These are phyloP conservation scores for Ochropacha duplaris DNA, from an alignment of 2,888 invertebrate genomes.

Conservation along the genomic window DNA sequence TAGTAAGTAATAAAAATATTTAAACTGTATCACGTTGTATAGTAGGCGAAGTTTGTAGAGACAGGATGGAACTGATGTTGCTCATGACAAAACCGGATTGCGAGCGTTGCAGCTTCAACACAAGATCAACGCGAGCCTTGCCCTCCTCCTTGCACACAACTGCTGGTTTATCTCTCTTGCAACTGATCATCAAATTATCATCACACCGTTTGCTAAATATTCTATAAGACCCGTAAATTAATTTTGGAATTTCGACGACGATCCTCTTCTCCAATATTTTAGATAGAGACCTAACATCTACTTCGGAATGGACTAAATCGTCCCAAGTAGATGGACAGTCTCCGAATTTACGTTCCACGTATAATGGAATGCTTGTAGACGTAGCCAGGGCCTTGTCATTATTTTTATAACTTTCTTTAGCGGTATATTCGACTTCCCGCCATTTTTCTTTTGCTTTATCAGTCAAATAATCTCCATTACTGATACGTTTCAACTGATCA, in stretches of 20 bases:
- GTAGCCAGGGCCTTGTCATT: slow-evolving; percentile 53
- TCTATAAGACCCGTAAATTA: slow-evolving; percentile 57
- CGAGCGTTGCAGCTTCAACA: slow-evolving; percentile 57
- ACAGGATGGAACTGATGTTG: slow-evolving; percentile 61
- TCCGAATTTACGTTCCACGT: slow-evolving; percentile 48
- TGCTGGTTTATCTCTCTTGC: slow-evolving; percentile 40
- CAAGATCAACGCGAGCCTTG: slow-evolving; percentile 56
- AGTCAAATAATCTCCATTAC: slow-evolving; percentile 74
- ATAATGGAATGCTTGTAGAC: slow-evolving; percentile 60
- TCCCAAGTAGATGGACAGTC: slow-evolving; percentile 51
- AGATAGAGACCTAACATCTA: slow-evolving; percentile 64
- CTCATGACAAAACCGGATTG: slow-evolving; percentile 54
- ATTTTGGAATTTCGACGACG: slow-evolving; percentile 63
- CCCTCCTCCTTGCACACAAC: slow-evolving; percentile 17
- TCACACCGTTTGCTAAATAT: slow-evolving; percentile 53
- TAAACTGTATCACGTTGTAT: slow-evolving; percentile 13
- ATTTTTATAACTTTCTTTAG: slow-evolving; percentile 21
- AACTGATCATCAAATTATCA: slow-evolving; percentile 60
- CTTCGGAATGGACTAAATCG: slow-evolving; percentile 65
- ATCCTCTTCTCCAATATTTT: slow-evolving; percentile 71
- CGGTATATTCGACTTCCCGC: slow-evolving; percentile 46
- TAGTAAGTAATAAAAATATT: background rate
- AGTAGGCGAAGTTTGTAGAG: slow-evolving; percentile 45
- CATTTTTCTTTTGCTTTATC: slow-evolving; percentile 72
- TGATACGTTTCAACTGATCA: slow-evolving; percentile 74